These are phyloP conservation scores for Frankliniella intonsa DNA, from an alignment of 2,888 invertebrate species.

Conservation along the genomic window DNA sequence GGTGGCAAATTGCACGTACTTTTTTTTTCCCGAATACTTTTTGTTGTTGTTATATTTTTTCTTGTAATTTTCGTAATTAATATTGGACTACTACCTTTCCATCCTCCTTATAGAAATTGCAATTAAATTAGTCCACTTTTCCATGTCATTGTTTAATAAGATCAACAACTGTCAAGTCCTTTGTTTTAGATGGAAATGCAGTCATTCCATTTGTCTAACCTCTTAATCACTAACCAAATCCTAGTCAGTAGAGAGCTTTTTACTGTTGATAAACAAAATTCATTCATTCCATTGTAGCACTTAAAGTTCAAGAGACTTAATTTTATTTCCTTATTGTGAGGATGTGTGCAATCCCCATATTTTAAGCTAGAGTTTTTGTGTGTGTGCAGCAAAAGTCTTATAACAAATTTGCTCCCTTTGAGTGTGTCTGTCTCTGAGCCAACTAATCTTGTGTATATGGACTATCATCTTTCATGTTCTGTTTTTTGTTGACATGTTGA, in stretches of 20 bases:
- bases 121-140: background rate
- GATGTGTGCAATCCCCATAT: constrained; percentile 10
- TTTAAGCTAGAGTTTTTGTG: constrained; percentile 12
- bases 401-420: background rate
- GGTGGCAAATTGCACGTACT: background rate
- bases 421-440: background rate
- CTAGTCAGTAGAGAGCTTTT: constrained; percentile 22
- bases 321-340: constrained; percentile 14
- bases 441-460: background rate
- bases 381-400: background rate
- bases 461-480: background rate
- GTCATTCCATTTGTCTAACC: constrained; percentile 13
- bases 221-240: constrained; percentile 25
- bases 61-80: background rate
- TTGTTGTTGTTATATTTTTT: background rate
- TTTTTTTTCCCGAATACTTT: background rate
- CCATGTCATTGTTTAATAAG: background rate
- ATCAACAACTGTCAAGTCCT: background rate
- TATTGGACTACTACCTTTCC: background rate
- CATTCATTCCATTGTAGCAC: constrained; percentile 20
- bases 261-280: constrained; percentile 11
- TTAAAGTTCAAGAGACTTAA: constrained; percentile 23
- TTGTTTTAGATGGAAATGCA: background rate
- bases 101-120: background rate
- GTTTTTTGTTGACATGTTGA: constrained; percentile 6